Evolutionary conservation across 1,140 invertebrate species (phyloP).

Genomic region (Drosophila persimilis): DNA sequence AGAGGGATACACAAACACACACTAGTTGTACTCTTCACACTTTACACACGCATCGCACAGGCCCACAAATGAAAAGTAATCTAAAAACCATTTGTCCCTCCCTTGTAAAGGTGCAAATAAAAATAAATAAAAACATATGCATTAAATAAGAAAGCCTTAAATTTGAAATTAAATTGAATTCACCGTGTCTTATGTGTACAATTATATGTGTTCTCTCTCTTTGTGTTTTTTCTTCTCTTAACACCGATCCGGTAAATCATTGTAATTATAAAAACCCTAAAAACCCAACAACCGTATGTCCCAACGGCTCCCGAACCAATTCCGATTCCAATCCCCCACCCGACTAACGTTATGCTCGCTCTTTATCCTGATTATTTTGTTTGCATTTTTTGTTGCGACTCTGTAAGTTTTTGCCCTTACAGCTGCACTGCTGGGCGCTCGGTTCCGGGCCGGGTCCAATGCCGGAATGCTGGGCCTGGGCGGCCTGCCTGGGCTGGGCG

Average conservation of each 20-base stretch:
- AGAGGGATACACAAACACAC: too few species aligned
- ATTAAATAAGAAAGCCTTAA: constrained; percentile 38
- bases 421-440: constrained; percentile 80
- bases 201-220: constrained; percentile 74
- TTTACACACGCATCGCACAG: too few species aligned
- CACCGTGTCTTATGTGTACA: constrained; percentile 62
- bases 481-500: constrained; percentile 87
- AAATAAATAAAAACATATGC: too few species aligned
- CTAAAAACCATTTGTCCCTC: too few species aligned
- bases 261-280: constrained; percentile 48
- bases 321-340: neutral
- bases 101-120: too few species aligned
- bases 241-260: constrained; percentile 46
- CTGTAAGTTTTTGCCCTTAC: constrained; percentile 83
- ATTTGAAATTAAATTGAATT: constrained; percentile 46
- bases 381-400: constrained; percentile 64
- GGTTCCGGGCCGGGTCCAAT: constrained; percentile 87
- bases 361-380: constrained; percentile 28
- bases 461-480: constrained; percentile 88
- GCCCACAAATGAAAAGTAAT: too few species aligned
- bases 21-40: too few species aligned
- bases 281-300: neutral
- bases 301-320: constrained; percentile 4
- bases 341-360: constrained; percentile 1
- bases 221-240: constrained; percentile 71